Base-by-base conservation (phyloP, 2,888 invertebrate species). In the Leucozona laternaria region DNA sequence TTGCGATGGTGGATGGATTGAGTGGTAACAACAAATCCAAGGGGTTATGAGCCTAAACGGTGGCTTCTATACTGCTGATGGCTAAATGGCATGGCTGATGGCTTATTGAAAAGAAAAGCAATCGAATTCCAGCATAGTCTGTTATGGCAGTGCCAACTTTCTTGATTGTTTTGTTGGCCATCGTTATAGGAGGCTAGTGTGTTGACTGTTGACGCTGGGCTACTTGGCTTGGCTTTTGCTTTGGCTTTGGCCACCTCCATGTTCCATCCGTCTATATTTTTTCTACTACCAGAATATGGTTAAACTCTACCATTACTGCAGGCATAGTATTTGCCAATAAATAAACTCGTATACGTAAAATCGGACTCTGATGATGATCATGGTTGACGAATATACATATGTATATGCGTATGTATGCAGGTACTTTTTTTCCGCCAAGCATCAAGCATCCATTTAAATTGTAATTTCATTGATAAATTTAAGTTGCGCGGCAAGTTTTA, bases 71-170 rank as follows among this genome's bases (percentile, higher is more conserved):
- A n/a, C n/a, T 66, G 20, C 45, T 48, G 60, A 45, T 86, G 82
- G 82, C 86, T 86, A 43, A 45, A 34, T 50, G 71, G 34, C 45
- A 34, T 50, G 71, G 34, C 45, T 48, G 60, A 45, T 86, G 82
- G 82, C 86, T 86, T 86, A 86, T 86, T 86, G 86, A 86, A 86
- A 86, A 86, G 86, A 86, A 86, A 86, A 86, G 86, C 86, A 86
- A 86, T 86, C 86, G 82, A 79, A 86, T 82, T 86, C 82, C 86
- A 86, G 78, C 86, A 79, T 73, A n/a, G 78, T 86, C 82, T 78
- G 75, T 86, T 86, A 86, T 86, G 86, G 86, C 86, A 79, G 78
- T 82, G 82, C 78, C 86, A 86, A 86, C 86, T 82, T 86, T 82
- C 86, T 86, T 86, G 86, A 86, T 86, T 86, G 86, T 82, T 86